Evolutionary conservation across 2,797 vertebrate species (phyloP).

Genomic region (Chaetophractus vellerosus): DNA sequence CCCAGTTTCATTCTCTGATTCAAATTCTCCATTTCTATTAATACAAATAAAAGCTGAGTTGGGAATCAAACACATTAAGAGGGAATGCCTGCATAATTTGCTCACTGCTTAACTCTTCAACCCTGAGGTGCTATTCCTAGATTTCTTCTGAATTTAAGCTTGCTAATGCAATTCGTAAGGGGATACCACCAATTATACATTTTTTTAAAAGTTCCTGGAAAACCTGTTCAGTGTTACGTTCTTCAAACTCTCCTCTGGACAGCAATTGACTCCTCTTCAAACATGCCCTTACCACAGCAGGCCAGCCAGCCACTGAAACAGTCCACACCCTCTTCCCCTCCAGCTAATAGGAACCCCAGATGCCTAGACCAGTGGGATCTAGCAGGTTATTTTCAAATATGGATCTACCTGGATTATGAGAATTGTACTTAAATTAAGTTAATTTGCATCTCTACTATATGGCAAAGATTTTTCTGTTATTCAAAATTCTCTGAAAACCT

Average conservation of each 20-base stretch:
- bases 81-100: not conserved
- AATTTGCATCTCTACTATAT: not conserved
- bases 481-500: constrained; percentile 45
- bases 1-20: not conserved
- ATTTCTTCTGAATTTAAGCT: not conserved
- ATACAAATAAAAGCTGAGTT: not conserved
- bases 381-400: not conserved
- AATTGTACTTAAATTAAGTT: not conserved
- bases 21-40: constrained; percentile 25
- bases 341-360: not conserved
- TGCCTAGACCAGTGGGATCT: not conserved
- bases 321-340: not conserved
- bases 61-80: not conserved
- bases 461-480: not conserved
- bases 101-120: not conserved
- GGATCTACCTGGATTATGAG: not conserved
- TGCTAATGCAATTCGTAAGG: not conserved
- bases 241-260: constrained; percentile 23
- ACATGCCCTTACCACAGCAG: not conserved
- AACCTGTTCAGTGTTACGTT: not conserved
- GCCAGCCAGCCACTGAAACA: not conserved
- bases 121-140: not conserved
- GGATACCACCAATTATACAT: not conserved
- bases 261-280: constrained; percentile 22
- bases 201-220: not conserved